These are phyloP conservation scores for Emydocephalus ijimae DNA, from an alignment of 2,113 vertebrate species.

Conservation along the genomic window DNA sequence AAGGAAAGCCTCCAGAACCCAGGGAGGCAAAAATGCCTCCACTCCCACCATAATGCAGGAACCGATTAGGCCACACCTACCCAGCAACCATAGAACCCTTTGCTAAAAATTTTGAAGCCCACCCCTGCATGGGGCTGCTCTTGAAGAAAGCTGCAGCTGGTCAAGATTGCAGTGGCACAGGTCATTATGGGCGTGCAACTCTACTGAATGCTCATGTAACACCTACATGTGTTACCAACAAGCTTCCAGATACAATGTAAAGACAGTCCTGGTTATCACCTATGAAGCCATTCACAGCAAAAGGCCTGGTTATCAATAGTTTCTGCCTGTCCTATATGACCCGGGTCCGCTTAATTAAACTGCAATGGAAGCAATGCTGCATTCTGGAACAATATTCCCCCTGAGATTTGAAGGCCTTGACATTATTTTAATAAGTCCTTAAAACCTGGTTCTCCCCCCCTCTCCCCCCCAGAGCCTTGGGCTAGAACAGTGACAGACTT, in stretches of 20 bases:
- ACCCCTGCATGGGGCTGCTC: not conserved
- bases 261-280: not conserved
- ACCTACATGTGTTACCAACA: not conserved
- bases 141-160: not conserved
- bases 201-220: not conserved
- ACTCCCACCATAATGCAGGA: too few relatives aligned
- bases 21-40: too few relatives aligned
- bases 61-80: too few relatives aligned
- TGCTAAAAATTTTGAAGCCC: too few relatives aligned
- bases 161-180: not conserved
- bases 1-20: too few relatives aligned
- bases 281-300: not conserved
- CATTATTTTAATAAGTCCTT: not conserved
- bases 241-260: not conserved
- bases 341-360: not conserved
- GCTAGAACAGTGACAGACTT: not conserved
- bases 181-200: not conserved
- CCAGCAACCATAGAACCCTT: too few relatives aligned
- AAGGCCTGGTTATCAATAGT: not conserved
- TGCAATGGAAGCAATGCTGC: not conserved
- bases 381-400: not conserved
- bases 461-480: not conserved
- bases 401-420: not conserved
- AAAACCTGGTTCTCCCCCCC: not conserved
- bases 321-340: not conserved